Percentiles rank a stretch among this genome's conserved stretches.
These are phyloP conservation scores for Festucalex cinctus DNA, from an alignment of 2,113 vertebrate genomes.

Conservation along the genomic window DNA sequence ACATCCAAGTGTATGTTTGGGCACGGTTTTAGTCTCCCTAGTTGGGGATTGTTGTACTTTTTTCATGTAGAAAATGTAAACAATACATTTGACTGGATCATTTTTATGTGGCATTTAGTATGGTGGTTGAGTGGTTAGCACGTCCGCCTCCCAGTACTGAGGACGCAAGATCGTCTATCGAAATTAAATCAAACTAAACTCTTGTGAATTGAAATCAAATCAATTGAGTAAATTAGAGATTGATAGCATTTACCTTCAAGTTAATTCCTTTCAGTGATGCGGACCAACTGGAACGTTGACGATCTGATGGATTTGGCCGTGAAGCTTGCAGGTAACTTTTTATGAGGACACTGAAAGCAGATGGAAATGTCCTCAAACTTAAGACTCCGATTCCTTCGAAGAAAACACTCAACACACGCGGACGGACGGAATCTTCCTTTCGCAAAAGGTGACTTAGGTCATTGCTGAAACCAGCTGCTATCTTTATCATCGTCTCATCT, in stretches of 20 bases:
- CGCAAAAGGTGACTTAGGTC: constrained; percentile 46
- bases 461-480: constrained; percentile 48
- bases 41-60: too few relatives aligned
- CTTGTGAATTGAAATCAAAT: too few relatives aligned
- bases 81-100: neutral
- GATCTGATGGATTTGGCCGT: constrained; percentile 18
- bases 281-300: neutral
- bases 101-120: too few relatives aligned
- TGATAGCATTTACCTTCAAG: neutral
- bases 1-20: too few relatives aligned
- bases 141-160: too few relatives aligned
- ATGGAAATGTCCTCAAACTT: constrained; percentile 52
- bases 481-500: constrained; percentile 35
- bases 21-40: too few relatives aligned
- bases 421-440: constrained; percentile 42
- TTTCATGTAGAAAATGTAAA: too few relatives aligned
- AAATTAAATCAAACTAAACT: too few relatives aligned
- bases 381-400: constrained; percentile 39
- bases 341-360: constrained; percentile 52
- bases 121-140: too few relatives aligned
- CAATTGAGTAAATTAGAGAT: too few relatives aligned
- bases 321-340: constrained; percentile 13
- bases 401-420: constrained; percentile 41
- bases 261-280: neutral
- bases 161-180: too few relatives aligned